Conservation (phyloP, 1,140 invertebrate species). For the Frieseomelitta varia region DNA sequence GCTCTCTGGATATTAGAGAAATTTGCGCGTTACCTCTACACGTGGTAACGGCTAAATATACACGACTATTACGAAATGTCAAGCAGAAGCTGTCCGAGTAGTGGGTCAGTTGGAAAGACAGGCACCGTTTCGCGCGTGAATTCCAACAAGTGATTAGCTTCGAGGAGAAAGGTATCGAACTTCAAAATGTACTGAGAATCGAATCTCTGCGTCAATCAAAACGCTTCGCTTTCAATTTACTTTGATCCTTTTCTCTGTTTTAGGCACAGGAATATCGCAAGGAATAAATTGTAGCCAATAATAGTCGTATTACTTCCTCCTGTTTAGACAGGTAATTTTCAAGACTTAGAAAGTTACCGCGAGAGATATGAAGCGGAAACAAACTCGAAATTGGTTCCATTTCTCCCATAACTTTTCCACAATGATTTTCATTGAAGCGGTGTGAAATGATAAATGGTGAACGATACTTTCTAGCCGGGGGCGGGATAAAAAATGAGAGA, state of each 20-base stretch:
- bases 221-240: neutral
- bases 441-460: constrained; percentile 20
- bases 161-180: constrained; percentile 14
- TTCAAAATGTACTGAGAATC: neutral
- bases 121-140: neutral
- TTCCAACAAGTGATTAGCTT: neutral
- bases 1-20: constrained; percentile 31
- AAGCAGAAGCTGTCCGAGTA: constrained; percentile 50
- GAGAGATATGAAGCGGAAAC: neutral
- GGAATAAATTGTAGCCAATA: neutral
- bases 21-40: constrained; percentile 8
- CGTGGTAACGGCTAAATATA: constrained; percentile 64
- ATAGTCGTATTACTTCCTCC: no score
- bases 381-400: neutral
- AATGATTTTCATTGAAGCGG: neutral
- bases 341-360: constrained; percentile 19
- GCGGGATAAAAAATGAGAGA: neutral
- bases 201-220: neutral
- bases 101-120: constrained; percentile 59
- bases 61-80: constrained; percentile 68
- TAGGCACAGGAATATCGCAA: neutral
- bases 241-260: neutral
- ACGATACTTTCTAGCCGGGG: constrained; percentile 29
- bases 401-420: neutral
- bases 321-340: neutral